Evolutionary conservation across 2,888 invertebrate species (phyloP).

Genomic region (Sinelater perroti): DNA sequence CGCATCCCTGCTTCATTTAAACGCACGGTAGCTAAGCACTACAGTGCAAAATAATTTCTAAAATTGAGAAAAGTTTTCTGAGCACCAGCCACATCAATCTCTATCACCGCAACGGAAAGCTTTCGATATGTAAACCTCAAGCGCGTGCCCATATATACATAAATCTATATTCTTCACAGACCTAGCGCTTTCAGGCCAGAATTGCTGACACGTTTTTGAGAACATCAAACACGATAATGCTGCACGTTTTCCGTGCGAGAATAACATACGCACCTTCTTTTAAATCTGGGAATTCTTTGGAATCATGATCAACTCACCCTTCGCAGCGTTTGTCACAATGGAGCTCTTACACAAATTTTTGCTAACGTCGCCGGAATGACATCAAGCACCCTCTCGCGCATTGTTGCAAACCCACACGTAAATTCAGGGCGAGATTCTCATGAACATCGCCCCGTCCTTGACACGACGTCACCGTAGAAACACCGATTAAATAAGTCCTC

Average conservation of each 20-base stretch:
- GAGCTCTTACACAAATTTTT: slow-evolving; percentile 28
- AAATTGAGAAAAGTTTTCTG: slow-evolving; percentile 24
- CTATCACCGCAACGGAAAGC: slow-evolving; percentile 26
- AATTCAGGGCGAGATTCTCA: slow-evolving; percentile 10
- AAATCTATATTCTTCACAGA: slow-evolving; percentile 42
- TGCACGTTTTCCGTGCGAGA: slow-evolving; percentile 43
- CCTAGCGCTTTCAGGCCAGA: slow-evolving; percentile 36
- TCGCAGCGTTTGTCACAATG: slow-evolving; percentile 12
- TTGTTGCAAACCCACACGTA: slow-evolving; percentile 20
- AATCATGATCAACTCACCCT: slow-evolving; percentile 19
- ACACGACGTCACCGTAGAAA: slow-evolving; percentile 15
- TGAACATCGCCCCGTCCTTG: slow-evolving; percentile 17
- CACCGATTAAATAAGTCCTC: slow-evolving; percentile 22
- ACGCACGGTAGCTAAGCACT: slow-evolving; percentile 26
- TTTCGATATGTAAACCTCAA: slow-evolving; percentile 32
- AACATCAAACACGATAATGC: slow-evolving; percentile 49
- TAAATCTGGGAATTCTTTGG: slow-evolving; percentile 33
- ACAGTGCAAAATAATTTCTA: slow-evolving; percentile 31
- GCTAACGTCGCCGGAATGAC: slow-evolving; percentile 26
- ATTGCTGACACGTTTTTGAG: slow-evolving; percentile 48
- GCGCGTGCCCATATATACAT: slow-evolving; percentile 37
- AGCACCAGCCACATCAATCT: slow-evolving; percentile 24
- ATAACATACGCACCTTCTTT: slow-evolving; percentile 36
- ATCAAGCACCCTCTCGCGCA: slow-evolving; percentile 16
- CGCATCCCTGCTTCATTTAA: slow-evolving; percentile 46